Conservation (phyloP, 2,888 invertebrate genomes). For the Linnaemya tessellans region DNA sequence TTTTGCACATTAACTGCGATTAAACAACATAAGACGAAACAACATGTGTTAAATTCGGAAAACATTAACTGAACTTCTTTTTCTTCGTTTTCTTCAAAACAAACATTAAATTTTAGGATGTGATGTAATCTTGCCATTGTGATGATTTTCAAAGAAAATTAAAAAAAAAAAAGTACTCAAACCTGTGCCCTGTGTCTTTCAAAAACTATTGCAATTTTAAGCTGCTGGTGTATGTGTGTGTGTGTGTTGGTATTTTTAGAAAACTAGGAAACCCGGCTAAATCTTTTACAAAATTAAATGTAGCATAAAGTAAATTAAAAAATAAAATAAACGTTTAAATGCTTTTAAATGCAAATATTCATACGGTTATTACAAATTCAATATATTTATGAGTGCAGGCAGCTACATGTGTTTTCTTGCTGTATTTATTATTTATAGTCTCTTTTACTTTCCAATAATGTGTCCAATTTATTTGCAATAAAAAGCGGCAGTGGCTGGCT, state of each 20-base stretch:
- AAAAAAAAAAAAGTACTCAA: neutral
- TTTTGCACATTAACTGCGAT: conserved; percentile 52
- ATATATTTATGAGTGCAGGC: neutral
- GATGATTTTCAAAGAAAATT: conserved; percentile 23
- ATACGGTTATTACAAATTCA: conserved; percentile 42
- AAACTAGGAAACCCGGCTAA: conserved; percentile 18
- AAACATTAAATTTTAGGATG: conserved; percentile 53
- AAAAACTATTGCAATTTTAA: conserved; percentile 14
- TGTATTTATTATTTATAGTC: conserved; percentile 47
- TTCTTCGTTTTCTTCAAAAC: conserved; percentile 3
- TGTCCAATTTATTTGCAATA: conserved; percentile 66
- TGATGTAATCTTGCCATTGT: conserved; percentile 62
- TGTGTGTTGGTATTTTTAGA: neutral
- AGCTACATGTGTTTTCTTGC: neutral
- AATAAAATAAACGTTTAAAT: conserved; percentile 27
- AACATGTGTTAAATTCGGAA: conserved; percentile 27
- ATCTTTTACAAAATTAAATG: conserved; percentile 47
- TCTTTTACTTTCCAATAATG: conserved; percentile 68
- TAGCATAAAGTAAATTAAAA: conserved; percentile 51
- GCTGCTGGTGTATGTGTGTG: too few species aligned
- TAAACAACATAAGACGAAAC: neutral
- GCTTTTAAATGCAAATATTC: conserved; percentile 49
- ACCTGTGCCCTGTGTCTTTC: conserved; percentile 16
- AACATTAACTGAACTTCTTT: conserved; percentile 6
- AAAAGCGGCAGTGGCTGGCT: conserved; percentile 50